Percentiles rank a stretch among this genome's conserved stretches.
Evolutionary conservation across 2,113 vertebrate genomes (phyloP).

Genomic region (Talpa occidentalis): DNA sequence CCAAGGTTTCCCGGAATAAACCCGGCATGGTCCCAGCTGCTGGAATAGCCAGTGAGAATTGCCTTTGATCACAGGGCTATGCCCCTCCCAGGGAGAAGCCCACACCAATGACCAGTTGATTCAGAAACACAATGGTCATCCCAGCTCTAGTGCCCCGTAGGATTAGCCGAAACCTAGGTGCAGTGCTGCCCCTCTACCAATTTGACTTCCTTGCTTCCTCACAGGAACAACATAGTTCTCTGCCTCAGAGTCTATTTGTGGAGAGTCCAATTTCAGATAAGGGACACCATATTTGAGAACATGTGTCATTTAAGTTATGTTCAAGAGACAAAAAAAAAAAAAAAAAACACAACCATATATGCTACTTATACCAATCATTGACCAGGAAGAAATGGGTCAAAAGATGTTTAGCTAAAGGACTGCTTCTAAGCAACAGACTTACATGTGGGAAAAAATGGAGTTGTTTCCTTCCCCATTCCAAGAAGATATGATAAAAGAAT

Average conservation of each 20-base stretch:
- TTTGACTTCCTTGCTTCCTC: neutral
- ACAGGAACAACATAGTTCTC: neutral
- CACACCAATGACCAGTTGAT: neutral
- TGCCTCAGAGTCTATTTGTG: constrained; percentile 6
- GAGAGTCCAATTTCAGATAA: constrained; percentile 27
- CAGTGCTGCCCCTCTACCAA: neutral
- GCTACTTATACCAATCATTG: neutral
- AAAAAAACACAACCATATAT: neutral
- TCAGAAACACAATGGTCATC: neutral
- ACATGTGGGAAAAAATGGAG: neutral
- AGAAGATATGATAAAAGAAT: constrained; percentile 58
- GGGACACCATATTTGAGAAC: neutral
- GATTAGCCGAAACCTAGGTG: neutral
- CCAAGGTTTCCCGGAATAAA: neutral
- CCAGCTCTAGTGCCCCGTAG: rapidly evolving
- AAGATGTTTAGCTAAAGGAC: neutral
- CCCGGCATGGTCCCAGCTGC: neutral
- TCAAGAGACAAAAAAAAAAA: neutral
- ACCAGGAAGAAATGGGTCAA: neutral
- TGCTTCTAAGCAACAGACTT: neutral
- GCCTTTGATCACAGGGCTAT: neutral
- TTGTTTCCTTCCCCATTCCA: neutral
- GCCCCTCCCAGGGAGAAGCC: neutral
- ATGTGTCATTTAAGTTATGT: neutral
- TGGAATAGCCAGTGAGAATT: neutral